These are phyloP conservation scores for Amblyjoppa fuscipennis DNA, from an alignment of 2,888 invertebrate species.

Conservation along the genomic window DNA sequence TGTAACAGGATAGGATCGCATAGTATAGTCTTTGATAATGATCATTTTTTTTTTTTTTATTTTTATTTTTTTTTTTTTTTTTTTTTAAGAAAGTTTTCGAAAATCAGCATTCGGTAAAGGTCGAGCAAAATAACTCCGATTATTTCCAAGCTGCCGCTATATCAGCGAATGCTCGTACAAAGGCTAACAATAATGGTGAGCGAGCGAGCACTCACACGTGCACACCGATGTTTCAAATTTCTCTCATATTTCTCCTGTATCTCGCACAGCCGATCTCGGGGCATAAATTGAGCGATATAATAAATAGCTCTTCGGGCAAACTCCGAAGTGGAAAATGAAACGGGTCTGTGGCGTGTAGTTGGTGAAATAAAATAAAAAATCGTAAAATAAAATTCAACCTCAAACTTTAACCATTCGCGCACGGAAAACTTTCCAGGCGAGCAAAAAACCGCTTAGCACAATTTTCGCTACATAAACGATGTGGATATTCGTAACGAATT, in stretches of 20 bases:
- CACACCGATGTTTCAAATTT: constrained; percentile 37
- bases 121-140: constrained; percentile 52
- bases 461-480: background rate
- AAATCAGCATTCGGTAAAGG: constrained; percentile 48
- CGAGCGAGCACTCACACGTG: background rate
- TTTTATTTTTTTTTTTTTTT: background rate
- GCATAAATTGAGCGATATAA: constrained; percentile 12
- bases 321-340: background rate
- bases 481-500: background rate
- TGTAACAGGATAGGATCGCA: background rate
- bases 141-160: constrained; percentile 55
- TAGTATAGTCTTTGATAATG: no score
- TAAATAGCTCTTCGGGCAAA: background rate
- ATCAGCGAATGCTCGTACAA: constrained; percentile 35
- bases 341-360: background rate
- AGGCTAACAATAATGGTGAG: constrained; percentile 56
- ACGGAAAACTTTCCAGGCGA: background rate
- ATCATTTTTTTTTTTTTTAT: background rate
- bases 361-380: background rate
- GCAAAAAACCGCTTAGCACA: background rate
- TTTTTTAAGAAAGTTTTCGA: background rate
- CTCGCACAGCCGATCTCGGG: constrained; percentile 6
- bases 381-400: background rate
- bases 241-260: constrained; percentile 39
- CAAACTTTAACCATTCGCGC: background rate